A percentile compares a stretch with the other conserved stretches of the same genome.
Evolutionary conservation across 2,888 invertebrate genomes (phyloP).

Genomic region (Perizoma affinitatum): DNA sequence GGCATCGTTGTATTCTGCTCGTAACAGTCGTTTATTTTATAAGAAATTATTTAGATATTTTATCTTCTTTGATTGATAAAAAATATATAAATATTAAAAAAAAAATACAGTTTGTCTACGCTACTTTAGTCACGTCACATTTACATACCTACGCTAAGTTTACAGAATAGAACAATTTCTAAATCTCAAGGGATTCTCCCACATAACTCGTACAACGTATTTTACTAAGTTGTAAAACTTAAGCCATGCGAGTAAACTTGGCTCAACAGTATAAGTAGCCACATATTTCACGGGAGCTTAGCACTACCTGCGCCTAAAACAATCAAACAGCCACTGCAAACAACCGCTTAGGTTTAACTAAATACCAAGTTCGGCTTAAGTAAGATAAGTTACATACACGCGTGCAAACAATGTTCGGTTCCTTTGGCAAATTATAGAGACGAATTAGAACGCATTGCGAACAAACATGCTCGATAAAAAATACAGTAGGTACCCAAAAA

Average conservation of each 20-base stretch:
- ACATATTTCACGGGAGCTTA: constrained; percentile 79
- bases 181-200: constrained; percentile 24
- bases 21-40: too few species aligned
- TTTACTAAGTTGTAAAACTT: constrained; percentile 74
- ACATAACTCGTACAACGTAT: constrained; percentile 15
- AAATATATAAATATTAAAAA: too few species aligned
- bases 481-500: too few species aligned
- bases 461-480: too few species aligned
- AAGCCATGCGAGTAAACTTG: constrained; percentile 68
- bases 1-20: too few species aligned
- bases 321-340: constrained; percentile 75
- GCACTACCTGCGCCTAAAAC: constrained; percentile 79
- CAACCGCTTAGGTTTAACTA: constrained; percentile 75
- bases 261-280: constrained; percentile 72
- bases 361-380: constrained; percentile 77
- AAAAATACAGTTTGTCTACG: too few species aligned
- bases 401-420: constrained; percentile 40
- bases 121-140: too few species aligned
- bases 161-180: constrained; percentile 6
- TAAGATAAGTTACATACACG: constrained; percentile 68
- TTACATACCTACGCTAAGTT: neutral
- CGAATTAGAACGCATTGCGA: too few species aligned
- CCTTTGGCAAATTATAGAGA: constrained; percentile 17
- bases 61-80: too few species aligned
- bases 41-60: too few species aligned